A percentile compares a stretch with the other conserved stretches of the same genome.
phyloP scores from a whole-genome alignment of 1,140 invertebrate species.

The Andricus grossulariae region DNA sequence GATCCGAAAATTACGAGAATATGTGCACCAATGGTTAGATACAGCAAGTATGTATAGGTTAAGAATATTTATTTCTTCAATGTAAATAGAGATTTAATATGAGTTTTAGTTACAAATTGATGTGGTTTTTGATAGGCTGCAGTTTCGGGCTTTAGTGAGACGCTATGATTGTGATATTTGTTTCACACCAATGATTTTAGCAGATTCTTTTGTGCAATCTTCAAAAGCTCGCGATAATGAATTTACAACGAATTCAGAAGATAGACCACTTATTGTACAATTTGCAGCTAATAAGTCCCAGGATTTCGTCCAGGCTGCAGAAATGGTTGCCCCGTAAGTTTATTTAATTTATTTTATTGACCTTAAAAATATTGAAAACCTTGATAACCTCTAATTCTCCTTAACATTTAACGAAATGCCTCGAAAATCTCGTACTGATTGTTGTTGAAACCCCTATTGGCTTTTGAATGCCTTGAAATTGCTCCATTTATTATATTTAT shows the following conservation, averaged over 20 bases:
- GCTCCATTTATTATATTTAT: no score
- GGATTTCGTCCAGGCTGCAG: conserved; percentile 90
- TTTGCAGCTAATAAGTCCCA: conserved; percentile 92
- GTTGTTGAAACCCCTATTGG: no score
- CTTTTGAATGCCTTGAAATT: no score
- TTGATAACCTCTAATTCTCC: no score
- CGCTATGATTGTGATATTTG: conserved; percentile 92
- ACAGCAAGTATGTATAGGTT: conserved; percentile 86
- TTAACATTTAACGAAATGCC: no score
- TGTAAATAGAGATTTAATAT: not conserved
- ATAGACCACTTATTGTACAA: conserved; percentile 93
- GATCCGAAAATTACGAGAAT: conserved; percentile 82
- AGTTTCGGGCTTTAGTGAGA: conserved; percentile 89
- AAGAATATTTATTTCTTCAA: conserved; percentile 28
- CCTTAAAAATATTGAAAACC: not conserved
- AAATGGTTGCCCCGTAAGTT: conserved; percentile 88
- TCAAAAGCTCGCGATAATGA: conserved; percentile 91
- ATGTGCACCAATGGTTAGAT: conserved; percentile 97
- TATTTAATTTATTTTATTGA: conserved; percentile 20
- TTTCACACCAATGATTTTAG: conserved; percentile 97
- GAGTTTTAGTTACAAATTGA: conserved; percentile 14
- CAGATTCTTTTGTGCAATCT: conserved; percentile 94
- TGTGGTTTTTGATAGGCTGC: conserved; percentile 79
- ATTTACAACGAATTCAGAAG: conserved; percentile 87
- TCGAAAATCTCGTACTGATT: no score